Conservation (phyloP, 2,797 vertebrate species). For the Diplodus sargus region DNA sequence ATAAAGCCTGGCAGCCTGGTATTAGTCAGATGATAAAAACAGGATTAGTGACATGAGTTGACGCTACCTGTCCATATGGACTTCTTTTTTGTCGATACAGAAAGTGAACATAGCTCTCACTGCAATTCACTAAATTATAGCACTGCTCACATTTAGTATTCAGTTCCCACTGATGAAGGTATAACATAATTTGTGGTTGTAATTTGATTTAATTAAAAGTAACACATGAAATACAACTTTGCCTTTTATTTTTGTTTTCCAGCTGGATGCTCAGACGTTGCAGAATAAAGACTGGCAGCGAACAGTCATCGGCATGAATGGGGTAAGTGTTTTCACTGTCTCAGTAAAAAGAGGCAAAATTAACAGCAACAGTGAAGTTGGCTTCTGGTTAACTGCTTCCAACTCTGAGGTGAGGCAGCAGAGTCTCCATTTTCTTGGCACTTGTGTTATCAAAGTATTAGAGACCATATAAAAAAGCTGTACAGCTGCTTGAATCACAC, state of each 20-base stretch:
- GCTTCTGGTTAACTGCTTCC: not conserved
- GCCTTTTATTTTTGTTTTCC: slow-evolving; percentile 55
- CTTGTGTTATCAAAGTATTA: not conserved
- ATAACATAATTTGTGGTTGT: not conserved
- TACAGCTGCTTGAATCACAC: not conserved
- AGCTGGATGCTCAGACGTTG: slow-evolving; percentile 91
- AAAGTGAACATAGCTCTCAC: not conserved
- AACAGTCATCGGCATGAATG: slow-evolving; percentile 91
- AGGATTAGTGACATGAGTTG: slow-evolving; percentile 49
- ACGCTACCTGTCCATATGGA: slow-evolving; percentile 42
- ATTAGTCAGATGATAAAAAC: slow-evolving; percentile 54
- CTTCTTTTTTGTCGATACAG: not conserved
- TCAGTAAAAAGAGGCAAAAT: not conserved
- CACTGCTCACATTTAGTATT: not conserved
- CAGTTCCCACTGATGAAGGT: not conserved
- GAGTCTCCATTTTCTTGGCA: not conserved
- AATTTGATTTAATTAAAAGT: not conserved
- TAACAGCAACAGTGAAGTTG: not conserved
- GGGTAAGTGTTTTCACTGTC: slow-evolving; percentile 80
- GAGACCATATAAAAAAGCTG: not conserved
- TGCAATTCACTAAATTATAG: not conserved
- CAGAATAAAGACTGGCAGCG: slow-evolving; percentile 96
- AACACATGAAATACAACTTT: not conserved
- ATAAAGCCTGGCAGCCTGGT: slow-evolving; percentile 43
- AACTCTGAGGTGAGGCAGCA: not conserved